A percentile compares a stretch with the other conserved stretches of the same genome.
These are phyloP conservation scores for Periplaneta americana DNA, from an alignment of 1,140 invertebrate genomes.

Conservation along the genomic window DNA sequence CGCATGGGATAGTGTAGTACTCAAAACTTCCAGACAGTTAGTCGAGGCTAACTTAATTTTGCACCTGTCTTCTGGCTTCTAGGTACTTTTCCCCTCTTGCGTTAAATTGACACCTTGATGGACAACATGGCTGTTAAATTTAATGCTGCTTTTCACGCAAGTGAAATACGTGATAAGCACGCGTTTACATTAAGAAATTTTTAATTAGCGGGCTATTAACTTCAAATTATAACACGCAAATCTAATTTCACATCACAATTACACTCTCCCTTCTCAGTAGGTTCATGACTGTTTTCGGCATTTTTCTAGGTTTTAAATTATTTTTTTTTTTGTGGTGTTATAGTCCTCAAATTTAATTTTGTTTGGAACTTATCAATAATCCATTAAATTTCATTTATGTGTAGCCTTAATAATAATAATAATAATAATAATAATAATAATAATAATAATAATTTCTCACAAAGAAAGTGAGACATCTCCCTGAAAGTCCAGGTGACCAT, in stretches of 20 bases:
- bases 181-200: not conserved
- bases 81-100: not conserved
- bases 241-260: not conserved
- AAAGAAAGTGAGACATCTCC: too few species aligned
- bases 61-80: not conserved
- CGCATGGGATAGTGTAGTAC: not conserved
- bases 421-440: too few species aligned
- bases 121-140: not conserved
- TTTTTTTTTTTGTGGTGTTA: too few species aligned
- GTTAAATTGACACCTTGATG: not conserved
- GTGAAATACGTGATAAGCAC: not conserved
- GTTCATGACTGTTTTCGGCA: not conserved
- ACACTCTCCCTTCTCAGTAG: not conserved
- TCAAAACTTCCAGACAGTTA: not conserved
- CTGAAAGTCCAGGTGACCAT: too few species aligned
- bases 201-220: not conserved
- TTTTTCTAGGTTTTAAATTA: too few species aligned
- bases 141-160: not conserved
- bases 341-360: too few species aligned
- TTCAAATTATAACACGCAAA: not conserved
- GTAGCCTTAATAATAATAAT: too few species aligned
- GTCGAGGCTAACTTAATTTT: not conserved
- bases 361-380: too few species aligned
- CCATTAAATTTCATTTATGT: too few species aligned
- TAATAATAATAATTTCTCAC: too few species aligned